Conservation (phyloP, 1,140 invertebrate species). For the Melipona quadrifasciata region DNA sequence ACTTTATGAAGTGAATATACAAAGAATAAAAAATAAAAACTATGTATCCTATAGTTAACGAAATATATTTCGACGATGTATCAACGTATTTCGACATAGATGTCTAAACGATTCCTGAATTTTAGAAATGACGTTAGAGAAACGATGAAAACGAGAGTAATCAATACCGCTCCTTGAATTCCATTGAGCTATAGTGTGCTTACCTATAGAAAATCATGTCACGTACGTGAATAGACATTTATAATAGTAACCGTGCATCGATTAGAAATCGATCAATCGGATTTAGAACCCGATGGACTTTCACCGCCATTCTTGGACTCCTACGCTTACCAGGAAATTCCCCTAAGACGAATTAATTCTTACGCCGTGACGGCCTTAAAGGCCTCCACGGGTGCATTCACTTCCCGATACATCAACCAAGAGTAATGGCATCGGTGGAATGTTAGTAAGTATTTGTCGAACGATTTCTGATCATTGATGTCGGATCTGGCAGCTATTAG, state of each 20-base stretch:
- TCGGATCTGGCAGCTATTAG: neutral
- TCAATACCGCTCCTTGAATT: conserved; percentile 9
- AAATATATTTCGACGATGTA: neutral
- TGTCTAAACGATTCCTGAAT: conserved; percentile 4
- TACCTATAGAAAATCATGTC: neutral
- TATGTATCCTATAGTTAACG: neutral
- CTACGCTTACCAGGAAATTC: conserved; percentile 56
- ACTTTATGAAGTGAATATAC: neutral
- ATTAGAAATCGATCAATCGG: conserved; percentile 58
- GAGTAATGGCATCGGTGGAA: conserved; percentile 20
- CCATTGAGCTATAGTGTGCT: neutral
- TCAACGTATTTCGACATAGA: neutral
- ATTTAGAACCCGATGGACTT: conserved; percentile 53
- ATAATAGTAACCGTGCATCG: neutral
- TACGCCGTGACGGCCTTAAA: conserved; percentile 40
- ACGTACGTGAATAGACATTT: conserved; percentile 12
- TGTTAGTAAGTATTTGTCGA: conserved; percentile 1
- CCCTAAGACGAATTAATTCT: conserved; percentile 41
- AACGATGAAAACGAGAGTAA: neutral
- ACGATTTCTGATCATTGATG: neutral
- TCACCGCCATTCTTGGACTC: conserved; percentile 54
- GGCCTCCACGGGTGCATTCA: conserved; percentile 31
- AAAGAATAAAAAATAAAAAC: neutral
- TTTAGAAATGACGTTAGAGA: neutral
- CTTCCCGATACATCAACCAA: conserved; percentile 16